Evolutionary conservation across 2,797 vertebrate genomes (phyloP), one percentile per base, ranked within the genome.

Genomic region (Peromyscus eremicus): DNA sequence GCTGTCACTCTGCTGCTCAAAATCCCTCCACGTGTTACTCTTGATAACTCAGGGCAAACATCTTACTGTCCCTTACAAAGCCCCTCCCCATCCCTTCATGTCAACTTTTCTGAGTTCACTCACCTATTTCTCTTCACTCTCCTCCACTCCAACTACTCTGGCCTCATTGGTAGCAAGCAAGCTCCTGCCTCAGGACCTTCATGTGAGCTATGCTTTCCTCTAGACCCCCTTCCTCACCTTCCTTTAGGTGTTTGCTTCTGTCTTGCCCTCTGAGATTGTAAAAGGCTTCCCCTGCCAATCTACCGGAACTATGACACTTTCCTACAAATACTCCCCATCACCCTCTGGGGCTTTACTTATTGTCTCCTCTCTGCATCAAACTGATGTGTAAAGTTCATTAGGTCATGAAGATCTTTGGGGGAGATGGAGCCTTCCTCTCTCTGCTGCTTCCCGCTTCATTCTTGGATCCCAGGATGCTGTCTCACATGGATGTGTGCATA

Each of bases 131-230:
- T 46, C 64, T 64, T 73, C 46, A 25, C 40, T 16, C 90, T 29
- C 14, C 34, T 77, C 6, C 1, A 55, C 60, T 52, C 7, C 40
- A 80, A 49, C n/a, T 76, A 12, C 34, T 5, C 27, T 66, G 43
- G 85, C 52, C 32, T 91, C 19, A 3, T 29, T 55, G 52, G 40
- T 77, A 37, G 68, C 64, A n/a, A 60, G 32, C 5, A 77, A 86
- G n/a, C 43, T 80, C 64, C 89, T 94, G 64, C 84, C 94, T 55
- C 71, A 40, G 88, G 60, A 85, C 80, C 40, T 93, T 81, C 55
- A 62, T 60, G n/a, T 40, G 29, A 60, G 21, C 70, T 93, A 0
- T 89, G 66, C 27, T 75, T 89, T 64, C 40, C 32, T 84, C 64
- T 87, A 52, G 52, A 70, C n/a, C 34, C 25, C 14, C 19, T 52